Base-by-base conservation (phyloP, 35 echinoderm and acorn worm genomes). In the Eucidaris tribuloides region DNA sequence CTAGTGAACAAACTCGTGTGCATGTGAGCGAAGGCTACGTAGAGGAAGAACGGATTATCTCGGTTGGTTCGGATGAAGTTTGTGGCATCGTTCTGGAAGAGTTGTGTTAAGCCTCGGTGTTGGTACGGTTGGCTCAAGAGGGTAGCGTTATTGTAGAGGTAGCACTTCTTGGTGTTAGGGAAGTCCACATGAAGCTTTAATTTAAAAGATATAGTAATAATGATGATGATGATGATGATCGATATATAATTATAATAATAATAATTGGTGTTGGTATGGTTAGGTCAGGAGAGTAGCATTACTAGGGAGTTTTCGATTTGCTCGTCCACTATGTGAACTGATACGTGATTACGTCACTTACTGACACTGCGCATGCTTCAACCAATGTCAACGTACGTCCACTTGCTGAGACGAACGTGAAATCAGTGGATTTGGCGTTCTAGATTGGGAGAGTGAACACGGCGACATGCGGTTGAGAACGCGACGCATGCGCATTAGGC, bases 41-140 rank as follows among this genome's bases (percentile, higher is more conserved):
- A 92, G 30, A 82, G 79, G 50, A 92, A 92, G 55, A 92, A 92
- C 1, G 90, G 90, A 9, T 76, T 9, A 20, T 82, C 63, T 42
- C 62, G 45, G 50, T 86, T 92, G 13, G 32, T 41, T 9, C 80
- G 33, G 22, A 92, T 86, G 44, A 87, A 92, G 20, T 50, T 42
- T 9, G 48, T 63, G 14, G 83, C 76, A 45, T 92, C 90, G 29
- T 54, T 29, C 0, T 80, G 42, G 37, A 92, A 86, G 28, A 57
- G 55, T 33, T 52, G 45, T 1, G 90, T 92, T 13, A 92, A 57
- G 25, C 85, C 64, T 22, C 80, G 66, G 19, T 82, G 90, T 5
- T 82, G 37, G 20, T 58, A 74, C 3, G 90, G 90, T 32, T 92
- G 90, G 38, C 2, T 20, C 35, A 42, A 2, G 35, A 72, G 5